Evolutionary conservation across 2,797 vertebrate genomes (phyloP), one percentile per base, ranked within the genome.

Genomic region (Semotilus atromaculatus): DNA sequence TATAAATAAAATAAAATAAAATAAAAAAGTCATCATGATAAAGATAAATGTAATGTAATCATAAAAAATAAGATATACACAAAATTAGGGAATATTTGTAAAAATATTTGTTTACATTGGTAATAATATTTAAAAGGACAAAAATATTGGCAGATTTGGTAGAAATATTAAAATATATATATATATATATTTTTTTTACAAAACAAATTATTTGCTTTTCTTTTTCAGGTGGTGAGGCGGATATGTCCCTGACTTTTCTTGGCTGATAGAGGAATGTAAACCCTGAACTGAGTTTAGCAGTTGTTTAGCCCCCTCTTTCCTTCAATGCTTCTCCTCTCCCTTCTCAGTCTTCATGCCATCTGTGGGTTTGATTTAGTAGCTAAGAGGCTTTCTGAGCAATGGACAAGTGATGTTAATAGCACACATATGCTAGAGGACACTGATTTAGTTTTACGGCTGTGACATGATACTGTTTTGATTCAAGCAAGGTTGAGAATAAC

Each of bases 351-450:
- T 77, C 64, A 48, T 86, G 84, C 84, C 73, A 85, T 83, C 87
- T 86, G 81, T 36, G 82, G 75, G 74, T 88, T 86, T 85, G 88
- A 89, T 88, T 84, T 88, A 72, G 64, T 40, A 75, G 72, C 77
- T 88, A 81, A 84, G 81, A 86, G 81, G 80, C 79, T 82, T 86
- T 86, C 83, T 82, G 79, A 86, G 78, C 81, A 83, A 82, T 77
- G 70, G 79, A 67, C 68, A 70, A 89, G 86, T 74, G 45, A 84
- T 67, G 76, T 86, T 88, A 88, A 86, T 89, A 67, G 83, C 23
- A 82, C 74, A 85, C 84, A 86, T 84, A 85, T 87, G 89, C 84
- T 86, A 84, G 81, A 75, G 64, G 86, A 89, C 36, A 36, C 85
- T 84, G 68, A 72, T 86, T 86, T 74, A 84, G 84, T 87, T 81